Evolutionary conservation across 1,140 invertebrate genomes (phyloP), one percentile per base, ranked within the genome.

Genomic region (Leptinotarsa undecemlineata): DNA sequence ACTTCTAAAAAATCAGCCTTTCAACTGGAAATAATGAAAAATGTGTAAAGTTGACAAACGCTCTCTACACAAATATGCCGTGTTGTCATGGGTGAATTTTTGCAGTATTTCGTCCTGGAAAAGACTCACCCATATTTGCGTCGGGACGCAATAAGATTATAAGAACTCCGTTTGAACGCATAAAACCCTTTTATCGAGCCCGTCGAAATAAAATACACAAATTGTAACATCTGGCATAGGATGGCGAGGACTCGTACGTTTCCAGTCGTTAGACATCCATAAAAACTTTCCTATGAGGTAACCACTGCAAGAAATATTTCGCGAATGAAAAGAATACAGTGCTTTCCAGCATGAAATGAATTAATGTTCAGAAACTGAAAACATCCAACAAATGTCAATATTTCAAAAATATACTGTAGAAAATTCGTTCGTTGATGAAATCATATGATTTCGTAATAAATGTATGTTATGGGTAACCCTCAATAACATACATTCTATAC

Each of bases 111-210:
- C 51, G 15, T 57, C 51, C 51, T 57, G 15, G 51, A 57, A 57
- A 57, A n/a, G 51, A n/a, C 51, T 57, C 14, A 57, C 51, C n/a
- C 51, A 57, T n/a, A 57, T 57, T 57, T 57, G 51, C 51, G 51
- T 57, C 51, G 51, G 51, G n/a, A 17, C 51, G 51, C 51, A 57
- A 57, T 57, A 57, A 57, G 51, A 57, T 57, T 57, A 57, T n/a
- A 57, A 57, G 51, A 57, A 57, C 51, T 57, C 51, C 51, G 51
- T 57, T 57, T 57, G 51, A 57, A 57, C 51, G 51, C 51, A 57
- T 57, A 57, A 57, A 57, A 57, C 51, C 51, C 51, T 57, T 57
- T 57, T 57, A 57, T 57, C 51, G 51, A 57, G 51, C 14, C 51
- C 1, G 51, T 57, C 14, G 51, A 57, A 57, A 57, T 57, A n/a